Evolutionary conservation across 2,797 vertebrate species (phyloP).

Genomic region (Tokudaia muenninki): DNA sequence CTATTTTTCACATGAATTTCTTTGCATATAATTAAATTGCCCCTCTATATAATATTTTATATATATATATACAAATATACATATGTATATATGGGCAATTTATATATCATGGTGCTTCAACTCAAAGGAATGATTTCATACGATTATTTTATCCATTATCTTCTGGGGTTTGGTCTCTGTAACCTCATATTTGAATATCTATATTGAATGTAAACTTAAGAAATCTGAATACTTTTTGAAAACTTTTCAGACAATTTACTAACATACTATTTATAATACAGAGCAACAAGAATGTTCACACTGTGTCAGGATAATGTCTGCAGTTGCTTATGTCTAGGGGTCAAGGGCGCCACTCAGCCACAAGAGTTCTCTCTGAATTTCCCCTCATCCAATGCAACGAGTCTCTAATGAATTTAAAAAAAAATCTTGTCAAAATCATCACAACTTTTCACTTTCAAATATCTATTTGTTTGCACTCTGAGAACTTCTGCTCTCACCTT

Average conservation of each 20-base stretch:
- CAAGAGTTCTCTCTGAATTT: neutral
- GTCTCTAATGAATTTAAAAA: slow-evolving; percentile 38
- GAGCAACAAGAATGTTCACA: neutral
- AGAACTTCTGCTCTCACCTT: neutral
- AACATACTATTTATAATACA: neutral
- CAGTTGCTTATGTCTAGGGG: neutral
- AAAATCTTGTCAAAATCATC: slow-evolving; percentile 38
- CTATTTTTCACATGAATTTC: neutral
- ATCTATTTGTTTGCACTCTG: neutral
- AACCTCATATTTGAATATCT: neutral
- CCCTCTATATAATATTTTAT: neutral
- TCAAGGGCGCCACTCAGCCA: neutral
- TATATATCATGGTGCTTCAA: neutral
- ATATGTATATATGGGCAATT: too few relatives aligned
- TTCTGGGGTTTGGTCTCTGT: neutral
- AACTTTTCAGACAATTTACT: slow-evolving; percentile 10
- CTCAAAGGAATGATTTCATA: neutral
- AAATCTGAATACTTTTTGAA: neutral
- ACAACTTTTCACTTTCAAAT: slow-evolving; percentile 1
- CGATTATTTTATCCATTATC: neutral
- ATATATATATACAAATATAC: too few relatives aligned
- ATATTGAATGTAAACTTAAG: neutral
- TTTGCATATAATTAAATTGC: neutral
- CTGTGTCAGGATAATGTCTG: neutral
- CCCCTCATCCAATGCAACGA: neutral